These are phyloP conservation scores for Cavia porcellus DNA, from an alignment of 2,113 vertebrate species.

Conservation along the genomic window DNA sequence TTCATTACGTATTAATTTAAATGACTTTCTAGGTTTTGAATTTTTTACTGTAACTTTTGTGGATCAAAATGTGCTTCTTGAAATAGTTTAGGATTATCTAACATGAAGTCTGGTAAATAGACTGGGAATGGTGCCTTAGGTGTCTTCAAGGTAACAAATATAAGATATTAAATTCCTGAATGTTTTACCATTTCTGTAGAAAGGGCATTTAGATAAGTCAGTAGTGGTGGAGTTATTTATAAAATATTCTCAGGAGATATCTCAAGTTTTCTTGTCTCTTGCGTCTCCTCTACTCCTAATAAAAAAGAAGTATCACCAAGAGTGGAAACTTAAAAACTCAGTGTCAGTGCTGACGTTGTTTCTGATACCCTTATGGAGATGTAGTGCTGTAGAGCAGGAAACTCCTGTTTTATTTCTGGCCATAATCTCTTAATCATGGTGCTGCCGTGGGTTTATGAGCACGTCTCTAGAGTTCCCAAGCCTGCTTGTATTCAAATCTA, in stretches of 20 bases:
- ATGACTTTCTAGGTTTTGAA: not conserved
- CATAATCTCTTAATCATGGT: conserved; percentile 63
- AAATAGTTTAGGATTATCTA: conserved; percentile 17
- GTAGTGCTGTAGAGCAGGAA: conserved; percentile 59
- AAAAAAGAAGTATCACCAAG: not conserved
- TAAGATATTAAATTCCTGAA: not conserved
- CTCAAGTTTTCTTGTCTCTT: not conserved
- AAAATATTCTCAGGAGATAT: conserved; percentile 29
- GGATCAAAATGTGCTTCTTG: not conserved
- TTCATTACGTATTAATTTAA: not conserved
- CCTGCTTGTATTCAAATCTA: conserved; percentile 50
- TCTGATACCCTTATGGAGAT: not conserved
- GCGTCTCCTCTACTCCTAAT: not conserved
- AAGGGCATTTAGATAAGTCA: conserved; percentile 6
- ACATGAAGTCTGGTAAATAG: not conserved
- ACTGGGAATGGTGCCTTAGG: not conserved
- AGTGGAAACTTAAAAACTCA: conserved; percentile 9
- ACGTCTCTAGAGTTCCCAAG: conserved; percentile 42
- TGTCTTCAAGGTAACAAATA: conserved; percentile 34
- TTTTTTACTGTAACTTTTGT: conserved; percentile 36
- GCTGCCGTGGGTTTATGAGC: conserved; percentile 30
- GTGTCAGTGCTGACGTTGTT: not conserved
- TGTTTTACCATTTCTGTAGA: not conserved
- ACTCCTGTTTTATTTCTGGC: conserved; percentile 69
- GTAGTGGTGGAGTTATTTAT: not conserved